These are phyloP conservation scores for Drosophila santomea DNA, from an alignment of 1,140 invertebrate genomes.

Conservation along the genomic window DNA sequence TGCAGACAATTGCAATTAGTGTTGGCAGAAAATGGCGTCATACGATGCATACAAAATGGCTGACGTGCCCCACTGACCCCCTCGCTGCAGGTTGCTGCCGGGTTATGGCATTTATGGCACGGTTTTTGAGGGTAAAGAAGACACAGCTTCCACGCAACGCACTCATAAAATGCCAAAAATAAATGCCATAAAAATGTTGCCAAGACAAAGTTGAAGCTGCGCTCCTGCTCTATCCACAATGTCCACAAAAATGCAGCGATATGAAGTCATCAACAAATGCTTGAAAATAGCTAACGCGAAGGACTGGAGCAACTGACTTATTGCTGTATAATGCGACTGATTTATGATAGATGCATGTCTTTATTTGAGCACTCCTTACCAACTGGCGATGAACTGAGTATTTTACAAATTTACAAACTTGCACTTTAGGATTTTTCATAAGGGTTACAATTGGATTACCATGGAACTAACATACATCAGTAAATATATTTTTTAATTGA, in stretches of 20 bases:
- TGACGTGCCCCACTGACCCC: slow-evolving; percentile 7
- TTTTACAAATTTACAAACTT: background rate
- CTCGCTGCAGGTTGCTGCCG: background rate
- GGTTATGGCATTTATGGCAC: slow-evolving; percentile 48
- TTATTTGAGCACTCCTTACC: slow-evolving; percentile 1
- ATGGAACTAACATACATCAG: too few species aligned
- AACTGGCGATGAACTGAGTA: background rate
- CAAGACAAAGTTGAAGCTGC: slow-evolving; percentile 66
- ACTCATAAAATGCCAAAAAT: slow-evolving; percentile 77
- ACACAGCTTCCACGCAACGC: slow-evolving; percentile 29
- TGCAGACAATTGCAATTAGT: slow-evolving; percentile 71
- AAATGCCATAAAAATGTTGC: slow-evolving; percentile 77
- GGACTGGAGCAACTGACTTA: slow-evolving; percentile 6
- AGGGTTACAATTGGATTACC: too few species aligned
- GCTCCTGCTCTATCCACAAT: slow-evolving; percentile 23
- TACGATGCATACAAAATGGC: slow-evolving; percentile 51
- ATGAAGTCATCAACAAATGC: slow-evolving; percentile 50
- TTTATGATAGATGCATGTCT: slow-evolving; percentile 23
- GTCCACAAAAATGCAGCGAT: slow-evolving; percentile 44
- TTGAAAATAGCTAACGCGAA: slow-evolving; percentile 13
- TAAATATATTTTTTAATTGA: too few species aligned
- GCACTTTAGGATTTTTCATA: background rate
- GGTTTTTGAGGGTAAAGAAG: background rate
- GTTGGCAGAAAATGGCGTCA: slow-evolving; percentile 62
- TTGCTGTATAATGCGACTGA: slow-evolving; percentile 16